phyloP scores from a whole-genome alignment of 2,797 vertebrate species.

The Pelodytes ibericus region DNA sequence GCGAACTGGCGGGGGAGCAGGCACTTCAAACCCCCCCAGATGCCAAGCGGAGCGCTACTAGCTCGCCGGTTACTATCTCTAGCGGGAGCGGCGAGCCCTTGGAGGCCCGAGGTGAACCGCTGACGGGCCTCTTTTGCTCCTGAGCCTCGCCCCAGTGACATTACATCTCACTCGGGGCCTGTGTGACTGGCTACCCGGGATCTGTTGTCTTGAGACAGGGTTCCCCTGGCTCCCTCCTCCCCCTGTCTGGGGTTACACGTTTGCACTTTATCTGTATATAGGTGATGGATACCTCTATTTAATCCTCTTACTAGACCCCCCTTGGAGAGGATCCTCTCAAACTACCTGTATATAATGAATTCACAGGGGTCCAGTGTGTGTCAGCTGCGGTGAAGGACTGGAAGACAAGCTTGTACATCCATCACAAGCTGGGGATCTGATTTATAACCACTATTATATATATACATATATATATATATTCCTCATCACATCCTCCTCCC shows the following conservation, averaged over 20 bases:
- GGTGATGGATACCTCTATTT: conserved; percentile 16
- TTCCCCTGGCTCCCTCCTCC: neutral
- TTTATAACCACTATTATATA: conserved; percentile 17
- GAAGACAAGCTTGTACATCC: neutral
- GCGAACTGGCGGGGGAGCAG: conserved; percentile 6
- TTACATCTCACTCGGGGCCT: conserved; percentile 42
- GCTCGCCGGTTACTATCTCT: conserved; percentile 15
- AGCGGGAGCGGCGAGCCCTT: conserved; percentile 17
- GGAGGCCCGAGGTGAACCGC: neutral
- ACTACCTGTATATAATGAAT: conserved; percentile 29
- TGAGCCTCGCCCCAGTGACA: conserved; percentile 49
- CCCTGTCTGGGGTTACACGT: conserved; percentile 1
- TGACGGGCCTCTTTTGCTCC: neutral
- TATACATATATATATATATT: too few relatives aligned
- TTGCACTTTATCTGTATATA: conserved; percentile 9
- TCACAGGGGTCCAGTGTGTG: neutral
- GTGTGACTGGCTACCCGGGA: conserved; percentile 8
- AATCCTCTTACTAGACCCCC: neutral
- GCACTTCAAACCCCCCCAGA: conserved; percentile 22
- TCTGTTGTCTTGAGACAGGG: neutral
- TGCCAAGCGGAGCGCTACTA: conserved; percentile 28
- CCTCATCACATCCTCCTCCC: neutral
- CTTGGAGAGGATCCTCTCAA: neutral
- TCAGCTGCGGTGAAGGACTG: conserved; percentile 18
- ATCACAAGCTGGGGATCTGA: neutral